phyloP scores from a whole-genome alignment of 2,113 vertebrate species.

The Apistogramma diplotaenia region DNA sequence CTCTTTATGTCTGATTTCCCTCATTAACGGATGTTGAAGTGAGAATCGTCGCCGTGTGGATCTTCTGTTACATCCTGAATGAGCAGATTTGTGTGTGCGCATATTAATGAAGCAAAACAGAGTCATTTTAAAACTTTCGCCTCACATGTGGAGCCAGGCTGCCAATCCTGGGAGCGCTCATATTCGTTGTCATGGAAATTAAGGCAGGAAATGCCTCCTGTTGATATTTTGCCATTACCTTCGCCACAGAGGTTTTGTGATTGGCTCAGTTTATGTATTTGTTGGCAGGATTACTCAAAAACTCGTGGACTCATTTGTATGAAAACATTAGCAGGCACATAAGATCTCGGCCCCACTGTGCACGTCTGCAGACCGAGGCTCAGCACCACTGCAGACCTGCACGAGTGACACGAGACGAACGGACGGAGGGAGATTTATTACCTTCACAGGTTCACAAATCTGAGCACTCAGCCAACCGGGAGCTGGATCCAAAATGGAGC shows the following conservation, averaged over 20 bases:
- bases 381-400: not conserved
- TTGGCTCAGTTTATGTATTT: not conserved
- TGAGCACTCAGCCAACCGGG: not conserved
- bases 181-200: not conserved
- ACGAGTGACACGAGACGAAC: not conserved
- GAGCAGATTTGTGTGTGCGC: not conserved
- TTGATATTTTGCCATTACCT: not conserved
- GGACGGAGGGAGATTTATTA: not conserved
- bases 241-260: not conserved
- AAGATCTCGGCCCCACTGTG: not conserved
- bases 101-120: not conserved
- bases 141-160: not conserved
- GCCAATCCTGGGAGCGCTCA: not conserved
- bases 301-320: not conserved
- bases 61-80: not conserved
- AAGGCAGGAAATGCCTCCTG: not conserved
- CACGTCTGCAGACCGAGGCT: not conserved
- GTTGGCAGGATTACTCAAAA: not conserved
- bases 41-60: not conserved
- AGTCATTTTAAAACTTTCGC: not conserved
- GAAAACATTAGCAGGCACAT: not conserved
- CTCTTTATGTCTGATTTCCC: not conserved
- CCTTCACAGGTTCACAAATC: not conserved
- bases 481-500: not conserved
- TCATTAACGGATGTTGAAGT: not conserved